A percentile compares a stretch with the other conserved stretches of the same genome.
These are phyloP conservation scores for Trachelipus rathkii DNA, from an alignment of 1,140 invertebrate genomes.

Conservation along the genomic window DNA sequence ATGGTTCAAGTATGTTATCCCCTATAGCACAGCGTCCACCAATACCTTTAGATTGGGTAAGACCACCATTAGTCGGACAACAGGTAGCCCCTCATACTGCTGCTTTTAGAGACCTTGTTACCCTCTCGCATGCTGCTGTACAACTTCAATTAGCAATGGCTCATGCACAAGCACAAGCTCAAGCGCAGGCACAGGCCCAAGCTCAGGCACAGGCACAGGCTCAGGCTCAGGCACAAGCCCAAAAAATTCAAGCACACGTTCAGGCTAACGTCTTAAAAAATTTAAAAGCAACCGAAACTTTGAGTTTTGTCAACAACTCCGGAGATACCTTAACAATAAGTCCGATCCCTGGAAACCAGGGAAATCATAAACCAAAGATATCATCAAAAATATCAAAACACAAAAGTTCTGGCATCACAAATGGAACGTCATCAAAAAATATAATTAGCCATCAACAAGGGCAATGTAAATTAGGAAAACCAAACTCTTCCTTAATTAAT, in stretches of 20 bases:
- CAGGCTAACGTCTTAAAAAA: constrained; percentile 26
- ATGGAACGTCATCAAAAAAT: background rate
- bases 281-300: constrained; percentile 35
- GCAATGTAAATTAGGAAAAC: background rate
- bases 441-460: background rate
- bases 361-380: constrained; percentile 14
- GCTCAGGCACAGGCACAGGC: constrained; percentile 41
- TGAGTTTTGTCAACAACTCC: constrained; percentile 41
- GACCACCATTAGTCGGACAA: constrained; percentile 25
- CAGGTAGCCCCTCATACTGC: constrained; percentile 34
- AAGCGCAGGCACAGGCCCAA: constrained; percentile 38
- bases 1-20: background rate
- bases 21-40: constrained; percentile 27
- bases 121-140: constrained; percentile 42
- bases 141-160: constrained; percentile 41
- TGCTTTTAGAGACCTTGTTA: constrained; percentile 41
- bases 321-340: constrained; percentile 45
- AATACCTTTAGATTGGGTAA: constrained; percentile 34
- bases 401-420: background rate
- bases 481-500: background rate
- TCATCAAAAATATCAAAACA: constrained; percentile 23
- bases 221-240: constrained; percentile 33
- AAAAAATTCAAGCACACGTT: constrained; percentile 31
- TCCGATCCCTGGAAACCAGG: constrained; percentile 27
- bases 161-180: constrained; percentile 42